Base-by-base conservation (phyloP, 2,888 invertebrate genomes). In the Emmelina monodactyla region DNA sequence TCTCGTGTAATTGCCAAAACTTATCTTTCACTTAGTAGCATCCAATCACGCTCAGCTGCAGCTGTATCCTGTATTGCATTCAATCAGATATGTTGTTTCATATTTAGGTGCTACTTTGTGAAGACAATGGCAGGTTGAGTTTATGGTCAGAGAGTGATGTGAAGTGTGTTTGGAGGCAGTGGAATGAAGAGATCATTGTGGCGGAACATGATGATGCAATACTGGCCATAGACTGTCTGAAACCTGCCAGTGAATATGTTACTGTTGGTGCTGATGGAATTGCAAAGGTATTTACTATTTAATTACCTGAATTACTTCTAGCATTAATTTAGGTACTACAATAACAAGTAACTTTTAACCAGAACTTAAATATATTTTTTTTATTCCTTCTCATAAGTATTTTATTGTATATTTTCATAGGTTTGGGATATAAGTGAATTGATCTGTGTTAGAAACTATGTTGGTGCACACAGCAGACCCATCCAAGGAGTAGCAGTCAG, bases 371-470 rank as follows among this genome's bases (percentile, higher is more conserved):
- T n/a, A n/a, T n/a, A n/a, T n/a, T n/a, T n/a, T n/a, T n/a, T n/a
- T n/a, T n/a, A n/a, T n/a, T n/a, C n/a, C n/a, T n/a, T n/a, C n/a
- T n/a, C n/a, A n/a, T n/a, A n/a, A n/a, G n/a, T n/a, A n/a, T n/a
- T n/a, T n/a, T n/a, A n/a, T n/a, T n/a, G 9, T 32, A 16, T 37
- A 41, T 42, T 42, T 50, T 58, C 42, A 33, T 42, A 83, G 75
- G 64, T 83, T 1, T 83, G 83, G 83, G 80, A 82, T 50, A 47
- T 81, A 6, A 59, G 54, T 43, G 68, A 75, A 35, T 51, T 83
- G 55, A 58, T 79, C 22, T 71, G 80, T 38, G 50, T 69, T 35
- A 65, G 66, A 39, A 79, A 76, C 37, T 83, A 79, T 39, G 51
- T 49, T 36, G 62, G 76, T 44, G 75, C 82, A n/a, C 84, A 84